Base-by-base conservation (phyloP, 2,113 vertebrate genomes). In the Dolichallabes microphthalmus region DNA sequence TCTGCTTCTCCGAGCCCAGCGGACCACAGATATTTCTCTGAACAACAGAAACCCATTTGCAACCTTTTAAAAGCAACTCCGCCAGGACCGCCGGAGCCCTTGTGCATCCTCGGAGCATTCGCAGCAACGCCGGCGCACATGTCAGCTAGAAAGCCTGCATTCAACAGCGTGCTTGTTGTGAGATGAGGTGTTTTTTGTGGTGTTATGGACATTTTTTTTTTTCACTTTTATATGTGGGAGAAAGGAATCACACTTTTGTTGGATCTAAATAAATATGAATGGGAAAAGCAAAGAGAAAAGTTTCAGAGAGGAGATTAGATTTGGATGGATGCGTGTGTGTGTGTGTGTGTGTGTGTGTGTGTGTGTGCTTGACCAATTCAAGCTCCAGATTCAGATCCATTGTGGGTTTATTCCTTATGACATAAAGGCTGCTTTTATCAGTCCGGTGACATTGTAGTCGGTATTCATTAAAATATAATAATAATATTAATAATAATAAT, bases 11-110 rank as follows among this genome's bases (percentile, higher is more conserved):
- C 22, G 13, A 50, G 27, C 68, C 58, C 80, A n/a, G 75, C 13
- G 84, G 74, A 35, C 39, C 55, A 32, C 53, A 68, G 80, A 50
- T 81, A n/a, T 64, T 81, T 86, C 53, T 82, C 64, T 9, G 15
- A 82, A 79, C 87, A 88, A 83, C 80, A 82, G 52, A 85, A 85
- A 85, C 22, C 85, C 84, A 83, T 88, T 85, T 86, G 68, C 84
- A 88, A 85, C 80, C 73, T 85, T 79, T 85, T 85, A 83, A 79
- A 82, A 82, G 74, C 39, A 53, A 30, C 57, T 85, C 84, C 84
- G 50, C 25, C 60, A 82, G 83, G 87, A 85, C 55, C 25, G 7
- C 25, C 55, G 22, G 11, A 85, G 78, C 68, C 63, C 64, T 57
- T 39, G 27, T 20, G n/a, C 22, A 25, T 75, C 83, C 80, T 45